These are phyloP conservation scores for Sarcophaga peregrina DNA, from an alignment of 1,140 invertebrate genomes.

Conservation along the genomic window DNA sequence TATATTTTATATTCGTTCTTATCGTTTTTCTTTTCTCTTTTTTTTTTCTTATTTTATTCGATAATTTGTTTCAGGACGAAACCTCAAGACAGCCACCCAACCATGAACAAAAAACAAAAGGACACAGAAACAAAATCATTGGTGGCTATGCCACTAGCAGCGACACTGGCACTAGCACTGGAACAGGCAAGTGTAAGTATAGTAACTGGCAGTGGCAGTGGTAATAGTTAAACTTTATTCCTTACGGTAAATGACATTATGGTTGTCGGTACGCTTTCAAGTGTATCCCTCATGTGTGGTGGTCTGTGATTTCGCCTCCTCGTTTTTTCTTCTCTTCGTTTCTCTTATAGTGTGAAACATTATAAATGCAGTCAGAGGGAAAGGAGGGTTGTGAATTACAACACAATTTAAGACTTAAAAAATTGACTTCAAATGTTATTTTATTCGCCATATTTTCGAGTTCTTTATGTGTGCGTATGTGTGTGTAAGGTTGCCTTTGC, in stretches of 20 bases:
- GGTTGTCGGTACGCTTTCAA: not conserved
- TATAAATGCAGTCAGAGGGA: not conserved
- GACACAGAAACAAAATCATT: not conserved
- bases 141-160: too few species aligned
- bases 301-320: not conserved
- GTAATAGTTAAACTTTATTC: not conserved
- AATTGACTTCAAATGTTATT: slow-evolving; percentile 3
- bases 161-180: too few species aligned
- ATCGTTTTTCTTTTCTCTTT: not conserved
- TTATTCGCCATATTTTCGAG: not conserved
- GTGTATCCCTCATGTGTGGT: not conserved
- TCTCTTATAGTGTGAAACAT: not conserved
- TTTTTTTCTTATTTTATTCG: too few species aligned
- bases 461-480: not conserved
- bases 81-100: not conserved
- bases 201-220: not conserved
- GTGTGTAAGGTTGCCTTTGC: not conserved
- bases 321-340: not conserved
- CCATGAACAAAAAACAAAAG: not conserved
- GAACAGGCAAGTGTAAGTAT: not conserved
- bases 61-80: not conserved
- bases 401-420: slow-evolving; percentile 19
- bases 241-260: slow-evolving; percentile 1
- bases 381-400: not conserved
- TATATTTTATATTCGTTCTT: not conserved